Percentiles rank a stretch among this genome's conserved stretches.
These are phyloP conservation scores for Pemphigus obesinymphae DNA, from an alignment of 1,140 invertebrate species.

Conservation along the genomic window DNA sequence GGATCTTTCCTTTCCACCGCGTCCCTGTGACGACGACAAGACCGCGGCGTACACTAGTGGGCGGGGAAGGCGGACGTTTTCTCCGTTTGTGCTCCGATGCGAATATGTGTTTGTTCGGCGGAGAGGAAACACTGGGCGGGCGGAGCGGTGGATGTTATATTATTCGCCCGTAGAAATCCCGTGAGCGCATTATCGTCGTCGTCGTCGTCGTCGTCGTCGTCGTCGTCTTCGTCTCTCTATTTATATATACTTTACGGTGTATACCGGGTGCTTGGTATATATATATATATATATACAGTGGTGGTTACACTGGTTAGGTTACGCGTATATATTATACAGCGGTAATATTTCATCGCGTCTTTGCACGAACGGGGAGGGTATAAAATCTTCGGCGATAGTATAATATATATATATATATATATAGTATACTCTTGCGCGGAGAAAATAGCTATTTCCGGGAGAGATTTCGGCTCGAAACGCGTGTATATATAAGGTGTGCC, in stretches of 20 bases:
- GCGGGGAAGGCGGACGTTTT: not conserved
- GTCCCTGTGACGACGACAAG: not conserved
- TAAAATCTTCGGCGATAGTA: not conserved
- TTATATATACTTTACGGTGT: not conserved
- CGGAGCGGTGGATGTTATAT: not conserved
- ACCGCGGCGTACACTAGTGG: not conserved
- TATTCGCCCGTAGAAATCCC: constrained; percentile 22
- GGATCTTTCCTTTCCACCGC: not conserved
- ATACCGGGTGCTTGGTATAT: not conserved
- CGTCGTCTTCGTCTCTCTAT: not conserved
- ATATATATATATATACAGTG: not conserved
- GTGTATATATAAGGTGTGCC: not conserved
- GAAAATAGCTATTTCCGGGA: not conserved
- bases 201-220: not conserved
- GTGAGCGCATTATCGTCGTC: constrained; percentile 4
- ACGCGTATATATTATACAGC: not conserved
- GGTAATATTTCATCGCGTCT: not conserved
- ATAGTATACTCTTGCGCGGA: too few relatives aligned
- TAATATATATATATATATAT: too few relatives aligned
- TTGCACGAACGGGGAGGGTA: not conserved
- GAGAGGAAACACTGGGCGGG: not conserved
- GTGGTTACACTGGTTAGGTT: not conserved
- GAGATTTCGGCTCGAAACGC: not conserved
- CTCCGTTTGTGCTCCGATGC: constrained; percentile 11
- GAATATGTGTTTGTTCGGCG: constrained; percentile 21